phyloP scores from a whole-genome alignment of 2,888 invertebrate species.

The Leucania comma region DNA sequence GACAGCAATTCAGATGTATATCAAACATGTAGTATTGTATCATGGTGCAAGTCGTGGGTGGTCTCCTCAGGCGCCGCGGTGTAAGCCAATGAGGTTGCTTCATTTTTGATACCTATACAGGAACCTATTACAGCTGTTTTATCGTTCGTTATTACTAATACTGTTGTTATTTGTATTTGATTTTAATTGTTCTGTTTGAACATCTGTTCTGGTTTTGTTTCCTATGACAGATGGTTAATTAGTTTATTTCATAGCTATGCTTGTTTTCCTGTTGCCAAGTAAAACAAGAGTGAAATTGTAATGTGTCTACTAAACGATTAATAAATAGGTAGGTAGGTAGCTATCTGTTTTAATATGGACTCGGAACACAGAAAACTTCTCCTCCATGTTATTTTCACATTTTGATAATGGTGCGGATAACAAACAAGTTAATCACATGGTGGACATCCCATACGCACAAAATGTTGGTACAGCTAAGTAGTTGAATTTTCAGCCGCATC shows the following conservation, averaged over 20 bases:
- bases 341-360: too few relatives aligned
- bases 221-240: constrained; percentile 41
- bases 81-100: constrained; percentile 31
- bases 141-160: constrained; percentile 43
- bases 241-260: constrained; percentile 28
- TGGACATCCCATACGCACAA: too few relatives aligned
- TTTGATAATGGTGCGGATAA: too few relatives aligned
- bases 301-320: background rate
- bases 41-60: constrained; percentile 57
- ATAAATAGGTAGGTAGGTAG: background rate
- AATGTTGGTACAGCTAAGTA: too few relatives aligned
- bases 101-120: constrained; percentile 40
- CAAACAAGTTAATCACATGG: too few relatives aligned
- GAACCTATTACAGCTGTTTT: constrained; percentile 16
- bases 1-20: constrained; percentile 56
- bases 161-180: constrained; percentile 32
- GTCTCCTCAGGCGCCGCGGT: constrained; percentile 44
- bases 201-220: constrained; percentile 45
- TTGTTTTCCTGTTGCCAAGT: constrained; percentile 23
- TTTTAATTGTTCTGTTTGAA: constrained; percentile 50
- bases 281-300: background rate
- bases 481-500: too few relatives aligned
- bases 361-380: too few relatives aligned
- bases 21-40: constrained; percentile 44
- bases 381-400: too few relatives aligned